Percentiles rank a stretch among this genome's conserved stretches.
phyloP scores from a whole-genome alignment of 2,797 vertebrate species.

The Aldrovandia affinis region DNA sequence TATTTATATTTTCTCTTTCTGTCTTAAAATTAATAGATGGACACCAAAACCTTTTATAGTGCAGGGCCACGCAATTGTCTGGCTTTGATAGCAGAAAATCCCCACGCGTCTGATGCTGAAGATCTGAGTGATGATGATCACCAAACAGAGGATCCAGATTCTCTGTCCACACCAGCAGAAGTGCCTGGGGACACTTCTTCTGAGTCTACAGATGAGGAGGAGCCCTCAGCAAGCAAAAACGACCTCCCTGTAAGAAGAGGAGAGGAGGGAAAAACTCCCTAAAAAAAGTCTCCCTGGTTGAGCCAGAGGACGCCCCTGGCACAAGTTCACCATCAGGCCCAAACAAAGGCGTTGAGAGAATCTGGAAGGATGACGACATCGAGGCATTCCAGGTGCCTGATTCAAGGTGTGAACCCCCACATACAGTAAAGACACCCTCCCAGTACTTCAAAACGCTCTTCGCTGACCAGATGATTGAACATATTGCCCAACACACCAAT shows the following conservation, averaged over 20 bases:
- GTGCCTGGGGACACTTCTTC: no score
- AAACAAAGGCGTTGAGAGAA: constrained; percentile 21
- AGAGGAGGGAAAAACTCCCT: no score
- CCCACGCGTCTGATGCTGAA: constrained; percentile 1
- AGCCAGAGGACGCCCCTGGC: constrained; percentile 4
- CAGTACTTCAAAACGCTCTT: constrained; percentile 49
- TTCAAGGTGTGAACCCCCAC: constrained; percentile 29
- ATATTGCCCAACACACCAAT: constrained; percentile 43
- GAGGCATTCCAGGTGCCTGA: constrained; percentile 38
- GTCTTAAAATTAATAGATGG: constrained; percentile 27
- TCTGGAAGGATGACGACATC: constrained; percentile 40
- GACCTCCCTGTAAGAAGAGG: no score
- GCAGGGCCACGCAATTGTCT: constrained; percentile 3
- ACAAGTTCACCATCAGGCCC: constrained; percentile 12
- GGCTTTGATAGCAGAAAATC: constrained; percentile 28
- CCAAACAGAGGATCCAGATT: constrained; percentile 17
- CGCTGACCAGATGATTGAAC: constrained; percentile 44
- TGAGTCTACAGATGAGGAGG: no score
- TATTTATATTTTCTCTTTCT: no score
- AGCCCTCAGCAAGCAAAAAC: no score
- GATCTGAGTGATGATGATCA: constrained; percentile 27
- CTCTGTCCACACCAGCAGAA: not conserved
- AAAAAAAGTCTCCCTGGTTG: no score
- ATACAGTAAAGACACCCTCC: constrained; percentile 37
- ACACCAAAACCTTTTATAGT: constrained; percentile 18